Base-by-base conservation (phyloP, 2,113 vertebrate species). In the Hirundichthys speculiger region DNA sequence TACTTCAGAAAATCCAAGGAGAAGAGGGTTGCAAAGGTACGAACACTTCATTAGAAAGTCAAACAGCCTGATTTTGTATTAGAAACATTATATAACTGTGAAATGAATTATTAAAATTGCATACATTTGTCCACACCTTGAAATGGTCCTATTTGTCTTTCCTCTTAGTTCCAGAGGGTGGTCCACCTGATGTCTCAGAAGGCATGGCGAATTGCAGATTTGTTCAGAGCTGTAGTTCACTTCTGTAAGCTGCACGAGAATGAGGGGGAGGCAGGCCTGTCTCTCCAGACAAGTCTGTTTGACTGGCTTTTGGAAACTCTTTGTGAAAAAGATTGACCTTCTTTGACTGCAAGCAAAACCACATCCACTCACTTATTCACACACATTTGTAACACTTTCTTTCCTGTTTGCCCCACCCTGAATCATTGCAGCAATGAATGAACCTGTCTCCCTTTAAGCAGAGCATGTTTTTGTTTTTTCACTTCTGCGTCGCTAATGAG, bases 1-100 rank as follows among this genome's bases (percentile, higher is more conserved):
- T 95, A 95, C 86, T 98, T 97, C 86, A 94, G 93, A 84, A 96
- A 94, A 89, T 95, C 94, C 88, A 94, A 95, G 85, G 94, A 96
- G 83, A 93, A 89, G 73, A 92, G 89, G 78, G 82, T 92, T 30
- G 89, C 93, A 80, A 98, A 98, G 96, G 97, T 96, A 92, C 2
- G 5, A 45, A n/a, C 22, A 40, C 2, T 19, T 45, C 6, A n/a
- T 27, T 10, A 45, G n/a, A 9, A 45, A n/a, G 16, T 14, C 16
- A 19, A 45, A 19, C 18, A 16, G 30, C 30, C 30, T 7, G 30
- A 34, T 34, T 34, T 34, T 10, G 18, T 19, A 11, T 45, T 45
- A 19, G 18, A 18, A 41, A 5, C 40, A 50, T 19, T 38, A 34
- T 34, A 34, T 34, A 34, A 34, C 30, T 34, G 5, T 3, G n/a